Base-by-base conservation (phyloP, 2,797 vertebrate species). In the Schizothorax lantsangensis region DNA sequence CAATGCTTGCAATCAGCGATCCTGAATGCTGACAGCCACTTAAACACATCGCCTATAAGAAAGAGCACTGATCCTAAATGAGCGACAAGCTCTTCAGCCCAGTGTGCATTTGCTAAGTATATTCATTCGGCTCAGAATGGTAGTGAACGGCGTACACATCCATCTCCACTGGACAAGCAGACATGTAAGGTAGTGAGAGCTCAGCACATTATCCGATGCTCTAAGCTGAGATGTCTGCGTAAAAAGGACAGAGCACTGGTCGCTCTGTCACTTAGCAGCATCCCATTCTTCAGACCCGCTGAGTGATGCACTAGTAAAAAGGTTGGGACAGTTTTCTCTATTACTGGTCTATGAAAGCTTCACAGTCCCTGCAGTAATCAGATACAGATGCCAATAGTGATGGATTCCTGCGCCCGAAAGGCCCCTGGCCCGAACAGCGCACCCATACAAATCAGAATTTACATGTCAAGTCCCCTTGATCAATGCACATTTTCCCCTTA, bases 301-400 rank as follows among this genome's bases (percentile, higher is more conserved):
- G 95, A 96, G 91, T 95, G 94, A 95, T 96, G 93, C 89, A 75
- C 89, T 91, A 89, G 91, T 91, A 94, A 96, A 95, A 93, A 92
- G 88, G 87, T 86, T 90, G 83, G 84, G 95, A 94, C 94, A 94
- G 94, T 95, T 94, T 94, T 94, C 93, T 92, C 93, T 91, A 94
- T 95, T 92, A 95, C 92, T 81, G 93, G 91, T 94, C 94, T 93
- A 92, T 91, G 89, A 95, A 94, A 92, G 90, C 92, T 93, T 92
- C 91, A 86, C 93, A 91, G 89, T 92, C 91, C 93, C 93, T 92
- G 90, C 85, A 91, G 90, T 95, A 94, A 91, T 95, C 94, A 94
- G 91, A 89, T 91, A 78, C 89, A 93, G 90, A 92, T 93, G 93
- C 90, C 93, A 93, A 95, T 95, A 95, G 92, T 95, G 94, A 96